phyloP scores from a whole-genome alignment of 2,113 vertebrate species.

The Siphamia tubifer region DNA sequence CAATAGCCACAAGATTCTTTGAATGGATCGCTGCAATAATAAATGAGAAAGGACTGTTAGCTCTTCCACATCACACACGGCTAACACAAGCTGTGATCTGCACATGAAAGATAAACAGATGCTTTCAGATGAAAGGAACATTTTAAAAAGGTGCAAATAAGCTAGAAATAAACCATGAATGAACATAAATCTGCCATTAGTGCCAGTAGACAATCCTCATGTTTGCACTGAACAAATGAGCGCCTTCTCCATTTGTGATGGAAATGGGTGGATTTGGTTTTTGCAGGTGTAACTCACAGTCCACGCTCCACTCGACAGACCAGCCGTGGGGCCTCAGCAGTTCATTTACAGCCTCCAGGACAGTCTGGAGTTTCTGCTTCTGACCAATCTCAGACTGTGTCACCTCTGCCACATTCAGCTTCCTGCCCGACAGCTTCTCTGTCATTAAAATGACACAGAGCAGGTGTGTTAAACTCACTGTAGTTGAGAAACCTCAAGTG shows the following conservation, averaged over 20 bases:
- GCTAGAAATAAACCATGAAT: background rate
- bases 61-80: background rate
- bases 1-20: constrained; percentile 92
- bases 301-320: constrained; percentile 90
- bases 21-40: constrained; percentile 86
- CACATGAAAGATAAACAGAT: background rate
- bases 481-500: too few relatives aligned
- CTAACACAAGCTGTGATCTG: background rate
- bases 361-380: constrained; percentile 95
- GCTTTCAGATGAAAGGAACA: background rate
- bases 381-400: constrained; percentile 95
- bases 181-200: background rate
- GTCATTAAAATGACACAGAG: too few relatives aligned
- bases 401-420: constrained; percentile 95
- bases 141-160: background rate
- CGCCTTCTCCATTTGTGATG: background rate
- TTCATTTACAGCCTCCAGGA: constrained; percentile 89
- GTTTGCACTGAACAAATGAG: background rate
- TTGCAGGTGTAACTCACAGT: constrained; percentile 85
- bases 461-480: too few relatives aligned
- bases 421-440: constrained; percentile 90
- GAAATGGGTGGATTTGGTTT: background rate
- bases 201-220: background rate
- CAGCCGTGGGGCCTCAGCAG: constrained; percentile 89
- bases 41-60: background rate